Evolutionary conservation across 2,113 vertebrate genomes (phyloP).

Genomic region (Muntiacus muntjak): DNA sequence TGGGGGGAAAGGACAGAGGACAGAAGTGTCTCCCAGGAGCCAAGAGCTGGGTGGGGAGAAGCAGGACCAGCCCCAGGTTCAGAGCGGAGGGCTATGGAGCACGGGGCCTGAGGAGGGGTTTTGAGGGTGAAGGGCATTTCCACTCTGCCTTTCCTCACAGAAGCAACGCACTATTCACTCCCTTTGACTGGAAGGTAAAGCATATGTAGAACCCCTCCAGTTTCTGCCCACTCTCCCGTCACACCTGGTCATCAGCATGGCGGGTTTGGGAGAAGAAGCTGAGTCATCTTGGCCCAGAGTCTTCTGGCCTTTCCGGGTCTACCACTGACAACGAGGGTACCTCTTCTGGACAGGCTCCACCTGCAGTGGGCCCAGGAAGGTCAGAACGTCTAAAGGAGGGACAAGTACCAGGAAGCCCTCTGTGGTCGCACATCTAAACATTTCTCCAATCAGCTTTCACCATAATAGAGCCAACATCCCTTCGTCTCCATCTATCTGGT

Average conservation of each 20-base stretch:
- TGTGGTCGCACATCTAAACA: fast-evolving
- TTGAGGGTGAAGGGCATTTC: not conserved
- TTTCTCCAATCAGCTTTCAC: not conserved
- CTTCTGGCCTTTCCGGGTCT: not conserved
- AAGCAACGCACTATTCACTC: not conserved
- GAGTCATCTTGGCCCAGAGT: not conserved
- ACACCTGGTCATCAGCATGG: not conserved
- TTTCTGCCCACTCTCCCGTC: not conserved
- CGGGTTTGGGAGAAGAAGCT: not conserved
- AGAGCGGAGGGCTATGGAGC: not conserved
- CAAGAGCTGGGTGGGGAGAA: not conserved
- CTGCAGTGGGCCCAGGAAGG: fast-evolving
- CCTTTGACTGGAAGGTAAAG: not conserved
- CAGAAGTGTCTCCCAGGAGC: not conserved
- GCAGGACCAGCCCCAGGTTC: not conserved
- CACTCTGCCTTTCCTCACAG: not conserved
- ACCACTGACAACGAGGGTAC: not conserved
- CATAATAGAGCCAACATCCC: not conserved
- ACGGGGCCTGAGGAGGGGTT: fast-evolving
- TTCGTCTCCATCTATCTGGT: not conserved
- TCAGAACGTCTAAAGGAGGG: not conserved
- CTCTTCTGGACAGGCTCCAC: not conserved
- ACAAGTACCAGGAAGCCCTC: not conserved
- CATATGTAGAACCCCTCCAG: not conserved
- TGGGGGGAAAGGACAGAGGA: not conserved